Evolutionary conservation across 2,113 vertebrate genomes (phyloP).

Genomic region (Myxocyprinus asiaticus): DNA sequence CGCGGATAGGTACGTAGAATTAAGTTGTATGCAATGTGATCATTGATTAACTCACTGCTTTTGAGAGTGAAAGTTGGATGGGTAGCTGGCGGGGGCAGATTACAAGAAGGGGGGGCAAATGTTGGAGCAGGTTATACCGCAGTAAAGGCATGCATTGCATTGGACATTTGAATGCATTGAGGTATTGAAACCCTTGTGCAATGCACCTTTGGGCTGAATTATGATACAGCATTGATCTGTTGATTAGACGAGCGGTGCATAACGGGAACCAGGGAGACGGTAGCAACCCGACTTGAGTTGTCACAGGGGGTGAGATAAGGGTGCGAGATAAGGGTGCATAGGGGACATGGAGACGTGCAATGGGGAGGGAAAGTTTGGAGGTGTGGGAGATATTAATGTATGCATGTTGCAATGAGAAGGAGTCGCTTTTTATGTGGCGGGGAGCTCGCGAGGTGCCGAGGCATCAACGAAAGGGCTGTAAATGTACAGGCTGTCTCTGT

Average conservation of each 20-base stretch:
- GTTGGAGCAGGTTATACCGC: conserved; percentile 12
- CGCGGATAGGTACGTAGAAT: conserved; percentile 27
- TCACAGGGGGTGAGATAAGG: background rate
- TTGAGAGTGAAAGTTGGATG: conserved; percentile 30
- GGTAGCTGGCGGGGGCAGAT: background rate
- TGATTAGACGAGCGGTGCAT: background rate
- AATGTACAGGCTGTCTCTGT: background rate
- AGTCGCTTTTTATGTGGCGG: background rate
- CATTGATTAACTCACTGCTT: conserved; percentile 17
- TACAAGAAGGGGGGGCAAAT: background rate
- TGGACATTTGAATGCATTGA: background rate
- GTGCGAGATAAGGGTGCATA: background rate
- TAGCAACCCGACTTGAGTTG: background rate
- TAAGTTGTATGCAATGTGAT: background rate
- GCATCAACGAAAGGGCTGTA: conserved; percentile 15
- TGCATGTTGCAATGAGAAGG: conserved; percentile 12
- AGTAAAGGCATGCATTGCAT: conserved; percentile 19
- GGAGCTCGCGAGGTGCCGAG: background rate
- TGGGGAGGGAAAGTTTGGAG: conserved; percentile 25
- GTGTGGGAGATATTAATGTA: conserved; percentile 8
- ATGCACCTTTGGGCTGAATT: background rate
- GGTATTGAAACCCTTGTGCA: background rate
- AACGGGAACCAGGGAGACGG: background rate
- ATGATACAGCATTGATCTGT: too few species aligned
- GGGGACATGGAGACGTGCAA: background rate